Conservation (phyloP, 2,113 vertebrate genomes). For the Pachycephala philippinensis region DNA sequence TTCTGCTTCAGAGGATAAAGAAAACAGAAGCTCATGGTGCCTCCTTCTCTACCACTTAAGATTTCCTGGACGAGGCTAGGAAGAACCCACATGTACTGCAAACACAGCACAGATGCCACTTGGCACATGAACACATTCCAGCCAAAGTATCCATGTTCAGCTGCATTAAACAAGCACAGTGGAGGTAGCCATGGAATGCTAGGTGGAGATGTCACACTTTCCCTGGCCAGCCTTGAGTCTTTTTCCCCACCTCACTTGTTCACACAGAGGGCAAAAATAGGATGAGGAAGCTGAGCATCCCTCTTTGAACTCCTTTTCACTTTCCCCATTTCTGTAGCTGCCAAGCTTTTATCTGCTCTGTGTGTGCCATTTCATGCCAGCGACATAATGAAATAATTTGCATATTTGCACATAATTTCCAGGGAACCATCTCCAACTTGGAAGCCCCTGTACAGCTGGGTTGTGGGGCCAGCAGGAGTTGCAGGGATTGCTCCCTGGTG, state of each 20-base stretch:
- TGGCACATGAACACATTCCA: background rate
- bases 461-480: fast-evolving
- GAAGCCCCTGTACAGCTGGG: fast-evolving
- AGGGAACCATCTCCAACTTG: background rate
- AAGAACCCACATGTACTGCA: background rate
- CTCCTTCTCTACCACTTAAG: background rate
- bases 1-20: background rate
- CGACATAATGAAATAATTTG: conserved; percentile 5
- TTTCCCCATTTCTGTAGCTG: background rate
- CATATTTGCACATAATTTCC: conserved; percentile 19
- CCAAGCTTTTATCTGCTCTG: background rate
- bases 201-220: background rate
- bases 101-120: background rate
- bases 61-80: background rate
- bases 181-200: background rate
- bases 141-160: fast-evolving
- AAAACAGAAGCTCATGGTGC: background rate
- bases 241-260: fast-evolving
- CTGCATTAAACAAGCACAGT: background rate
- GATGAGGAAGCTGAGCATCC: background rate
- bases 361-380: background rate
- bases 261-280: background rate
- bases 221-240: background rate
- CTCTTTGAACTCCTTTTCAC: background rate
- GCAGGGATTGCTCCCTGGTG: background rate